These are phyloP conservation scores for Hyposoter dolosus DNA, from an alignment of 2,888 invertebrate species.

Conservation along the genomic window DNA sequence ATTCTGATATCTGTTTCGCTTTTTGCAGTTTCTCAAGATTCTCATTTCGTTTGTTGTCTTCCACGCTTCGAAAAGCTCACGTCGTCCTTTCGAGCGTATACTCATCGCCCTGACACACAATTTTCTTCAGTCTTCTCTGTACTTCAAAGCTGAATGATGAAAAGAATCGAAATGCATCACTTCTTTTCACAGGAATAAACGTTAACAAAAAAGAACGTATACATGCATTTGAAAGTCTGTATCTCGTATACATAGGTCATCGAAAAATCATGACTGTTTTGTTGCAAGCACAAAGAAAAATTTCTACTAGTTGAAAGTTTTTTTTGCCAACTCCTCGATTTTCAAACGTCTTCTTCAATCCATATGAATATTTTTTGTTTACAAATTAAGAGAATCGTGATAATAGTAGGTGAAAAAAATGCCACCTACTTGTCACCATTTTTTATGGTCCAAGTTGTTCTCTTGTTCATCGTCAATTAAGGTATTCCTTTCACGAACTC, in stretches of 20 bases:
- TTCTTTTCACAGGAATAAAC: constrained; percentile 42
- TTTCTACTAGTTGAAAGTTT: background rate
- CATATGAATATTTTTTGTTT: no score
- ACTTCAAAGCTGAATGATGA: background rate
- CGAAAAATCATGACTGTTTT: background rate
- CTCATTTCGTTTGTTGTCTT: constrained; percentile 28
- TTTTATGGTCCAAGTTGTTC: background rate
- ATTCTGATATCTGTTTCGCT: background rate
- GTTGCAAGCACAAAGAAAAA: background rate
- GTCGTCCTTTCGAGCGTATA: constrained; percentile 7
- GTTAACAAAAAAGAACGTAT: background rate
- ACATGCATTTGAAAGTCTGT: background rate
- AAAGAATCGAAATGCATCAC: background rate
- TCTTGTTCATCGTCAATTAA: no score
- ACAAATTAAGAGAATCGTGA: background rate
- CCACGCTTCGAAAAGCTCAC: background rate
- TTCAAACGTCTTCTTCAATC: no score
- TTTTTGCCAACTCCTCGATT: background rate
- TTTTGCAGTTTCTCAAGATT: background rate
- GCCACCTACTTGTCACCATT: background rate
- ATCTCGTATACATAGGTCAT: background rate
- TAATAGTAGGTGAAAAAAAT: background rate
- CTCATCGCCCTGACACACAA: constrained; percentile 8
- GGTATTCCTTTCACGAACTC: no score
- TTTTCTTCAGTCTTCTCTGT: constrained; percentile 9